phyloP scores from a whole-genome alignment of 2,888 invertebrate genomes.

The Diabrotica balteata region DNA sequence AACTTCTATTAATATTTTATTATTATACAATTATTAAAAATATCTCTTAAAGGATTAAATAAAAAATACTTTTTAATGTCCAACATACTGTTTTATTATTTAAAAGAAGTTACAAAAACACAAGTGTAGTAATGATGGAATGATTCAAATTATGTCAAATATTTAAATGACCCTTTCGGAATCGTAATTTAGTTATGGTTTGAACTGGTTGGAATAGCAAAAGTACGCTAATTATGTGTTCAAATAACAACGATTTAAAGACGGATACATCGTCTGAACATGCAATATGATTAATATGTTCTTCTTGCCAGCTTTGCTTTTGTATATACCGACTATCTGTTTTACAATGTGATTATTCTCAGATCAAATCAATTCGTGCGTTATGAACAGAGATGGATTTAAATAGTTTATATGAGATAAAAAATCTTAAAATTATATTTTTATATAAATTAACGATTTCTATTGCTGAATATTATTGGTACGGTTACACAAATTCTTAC shows the following conservation, averaged over 20 bases:
- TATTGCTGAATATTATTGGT: no score
- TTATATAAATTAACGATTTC: no score
- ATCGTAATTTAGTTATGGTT: no score
- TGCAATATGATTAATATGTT: constrained; percentile 62
- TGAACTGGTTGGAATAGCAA: constrained; percentile 17
- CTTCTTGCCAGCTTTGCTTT: constrained; percentile 51
- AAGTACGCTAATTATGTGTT: constrained; percentile 46
- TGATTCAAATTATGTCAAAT: constrained; percentile 6
- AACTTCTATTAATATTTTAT: no score
- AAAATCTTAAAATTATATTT: no score
- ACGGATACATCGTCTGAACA: constrained; percentile 52
- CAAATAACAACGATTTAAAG: constrained; percentile 42
- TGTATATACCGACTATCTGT: constrained; percentile 51
- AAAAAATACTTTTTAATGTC: no score
- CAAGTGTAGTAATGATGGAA: no score
- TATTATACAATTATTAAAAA: no score
- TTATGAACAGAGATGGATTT: constrained; percentile 12
- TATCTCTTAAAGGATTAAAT: no score
- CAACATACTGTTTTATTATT: no score
- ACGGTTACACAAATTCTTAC: no score
- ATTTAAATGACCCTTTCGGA: constrained; percentile 2
- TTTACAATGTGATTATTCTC: constrained; percentile 22
- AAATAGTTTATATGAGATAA: not conserved
- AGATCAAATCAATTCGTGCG: constrained; percentile 22
- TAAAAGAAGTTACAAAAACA: no score